These are phyloP conservation scores for Hartigia nigra DNA, from an alignment of 2,888 invertebrate genomes.

Conservation along the genomic window DNA sequence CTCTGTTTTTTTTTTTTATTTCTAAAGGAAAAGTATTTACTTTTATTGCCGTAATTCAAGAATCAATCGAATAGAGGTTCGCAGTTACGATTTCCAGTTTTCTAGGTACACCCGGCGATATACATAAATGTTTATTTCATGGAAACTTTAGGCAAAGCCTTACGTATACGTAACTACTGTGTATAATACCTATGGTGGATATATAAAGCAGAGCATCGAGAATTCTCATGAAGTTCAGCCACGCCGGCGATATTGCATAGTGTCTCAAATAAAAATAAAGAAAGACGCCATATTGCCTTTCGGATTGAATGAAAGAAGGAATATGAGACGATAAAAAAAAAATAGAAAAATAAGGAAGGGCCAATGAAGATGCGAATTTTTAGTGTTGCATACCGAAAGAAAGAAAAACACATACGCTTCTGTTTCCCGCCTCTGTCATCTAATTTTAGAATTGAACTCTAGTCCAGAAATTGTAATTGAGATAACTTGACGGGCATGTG, in stretches of 20 bases:
- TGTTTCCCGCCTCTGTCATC: too few relatives aligned
- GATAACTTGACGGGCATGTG: too few relatives aligned
- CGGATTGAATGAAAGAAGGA: neutral
- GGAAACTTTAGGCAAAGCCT: neutral
- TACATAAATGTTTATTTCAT: neutral
- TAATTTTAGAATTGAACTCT: too few relatives aligned
- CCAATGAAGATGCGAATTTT: neutral
- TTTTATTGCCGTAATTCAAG: neutral
- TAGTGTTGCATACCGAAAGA: too few relatives aligned
- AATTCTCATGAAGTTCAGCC: neutral
- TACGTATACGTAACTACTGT: neutral
- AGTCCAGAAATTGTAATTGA: too few relatives aligned
- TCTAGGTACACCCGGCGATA: neutral
- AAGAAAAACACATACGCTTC: too few relatives aligned
- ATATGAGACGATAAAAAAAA: neutral
- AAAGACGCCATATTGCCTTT: neutral
- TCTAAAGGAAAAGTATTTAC: neutral
- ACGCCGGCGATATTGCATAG: neutral
- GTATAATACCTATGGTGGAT: neutral
- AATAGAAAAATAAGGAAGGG: neutral
- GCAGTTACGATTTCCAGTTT: neutral
- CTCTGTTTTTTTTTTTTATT: too few relatives aligned
- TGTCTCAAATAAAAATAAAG: neutral
- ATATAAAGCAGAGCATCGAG: neutral
- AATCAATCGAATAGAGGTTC: neutral